Evolutionary conservation across 2,113 vertebrate species (phyloP).

Genomic region (Eubucco bourcierii): DNA sequence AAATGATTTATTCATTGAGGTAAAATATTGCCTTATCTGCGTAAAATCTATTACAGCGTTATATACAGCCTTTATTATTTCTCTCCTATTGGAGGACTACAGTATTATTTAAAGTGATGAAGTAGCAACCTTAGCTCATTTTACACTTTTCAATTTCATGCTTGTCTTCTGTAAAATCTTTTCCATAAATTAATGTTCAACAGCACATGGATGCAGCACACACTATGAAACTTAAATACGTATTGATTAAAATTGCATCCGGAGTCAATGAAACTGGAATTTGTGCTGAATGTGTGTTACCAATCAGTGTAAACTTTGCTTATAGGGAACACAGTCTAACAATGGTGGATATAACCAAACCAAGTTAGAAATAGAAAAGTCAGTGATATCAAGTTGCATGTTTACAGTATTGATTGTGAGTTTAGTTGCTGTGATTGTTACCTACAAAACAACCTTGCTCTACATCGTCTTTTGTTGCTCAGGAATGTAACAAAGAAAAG

Average conservation of each 20-base stretch:
- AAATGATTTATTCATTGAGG: constrained; percentile 65
- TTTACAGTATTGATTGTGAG: not conserved
- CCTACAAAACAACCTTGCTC: not conserved
- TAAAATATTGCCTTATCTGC: constrained; percentile 61
- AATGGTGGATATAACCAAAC: not conserved
- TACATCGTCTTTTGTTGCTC: not conserved
- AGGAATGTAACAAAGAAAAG: not conserved
- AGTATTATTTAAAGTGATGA: constrained; percentile 70
- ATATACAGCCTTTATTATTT: constrained; percentile 72
- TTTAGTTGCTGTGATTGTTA: not conserved
- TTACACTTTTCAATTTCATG: constrained; percentile 81
- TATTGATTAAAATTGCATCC: constrained; percentile 67
- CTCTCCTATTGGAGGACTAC: constrained; percentile 49
- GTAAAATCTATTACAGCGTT: constrained; percentile 67
- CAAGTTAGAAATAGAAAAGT: not conserved
- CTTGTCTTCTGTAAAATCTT: constrained; percentile 77
- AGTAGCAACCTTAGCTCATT: constrained; percentile 69
- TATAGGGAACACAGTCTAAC: not conserved
- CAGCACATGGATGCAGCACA: constrained; percentile 50
- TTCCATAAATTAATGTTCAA: constrained; percentile 74
- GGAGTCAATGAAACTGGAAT: constrained; percentile 53
- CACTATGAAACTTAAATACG: constrained; percentile 57
- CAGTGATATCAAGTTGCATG: not conserved
- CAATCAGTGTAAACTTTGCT: constrained; percentile 5
- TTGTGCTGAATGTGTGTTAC: constrained; percentile 18